phyloP scores from a whole-genome alignment of 2,797 vertebrate genomes.

The Syngnathus rostellatus region DNA sequence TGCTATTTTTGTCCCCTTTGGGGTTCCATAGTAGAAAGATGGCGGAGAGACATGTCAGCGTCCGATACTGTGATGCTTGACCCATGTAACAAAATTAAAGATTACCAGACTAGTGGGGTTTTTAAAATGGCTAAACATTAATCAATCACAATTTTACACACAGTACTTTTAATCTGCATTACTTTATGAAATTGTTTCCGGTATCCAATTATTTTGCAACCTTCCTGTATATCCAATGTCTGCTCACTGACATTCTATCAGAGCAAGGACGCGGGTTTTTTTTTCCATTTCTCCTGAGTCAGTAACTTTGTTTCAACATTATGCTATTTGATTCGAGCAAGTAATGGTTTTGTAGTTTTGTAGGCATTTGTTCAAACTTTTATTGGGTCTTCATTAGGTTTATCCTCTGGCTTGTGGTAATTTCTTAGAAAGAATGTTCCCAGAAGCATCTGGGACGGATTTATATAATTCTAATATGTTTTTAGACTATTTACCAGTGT shows the following conservation, averaged over 20 bases:
- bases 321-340: neutral
- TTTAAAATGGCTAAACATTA: too few relatives aligned
- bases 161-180: too few relatives aligned
- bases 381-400: neutral
- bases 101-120: too few relatives aligned
- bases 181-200: too few relatives aligned
- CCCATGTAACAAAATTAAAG: too few relatives aligned
- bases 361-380: neutral
- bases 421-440: neutral
- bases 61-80: too few relatives aligned
- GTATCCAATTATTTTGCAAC: too few relatives aligned
- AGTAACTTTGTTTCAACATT: neutral
- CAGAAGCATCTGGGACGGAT: neutral
- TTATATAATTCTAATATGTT: neutral
- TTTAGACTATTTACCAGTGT: neutral
- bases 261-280: neutral
- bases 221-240: neutral
- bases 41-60: too few relatives aligned
- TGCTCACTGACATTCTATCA: neutral
- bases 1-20: too few relatives aligned
- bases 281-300: neutral
- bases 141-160: too few relatives aligned
- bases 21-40: too few relatives aligned
- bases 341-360: neutral
- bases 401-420: neutral